phyloP scores from a whole-genome alignment of 1,140 invertebrate species.

The Eufriesea mexicana region DNA sequence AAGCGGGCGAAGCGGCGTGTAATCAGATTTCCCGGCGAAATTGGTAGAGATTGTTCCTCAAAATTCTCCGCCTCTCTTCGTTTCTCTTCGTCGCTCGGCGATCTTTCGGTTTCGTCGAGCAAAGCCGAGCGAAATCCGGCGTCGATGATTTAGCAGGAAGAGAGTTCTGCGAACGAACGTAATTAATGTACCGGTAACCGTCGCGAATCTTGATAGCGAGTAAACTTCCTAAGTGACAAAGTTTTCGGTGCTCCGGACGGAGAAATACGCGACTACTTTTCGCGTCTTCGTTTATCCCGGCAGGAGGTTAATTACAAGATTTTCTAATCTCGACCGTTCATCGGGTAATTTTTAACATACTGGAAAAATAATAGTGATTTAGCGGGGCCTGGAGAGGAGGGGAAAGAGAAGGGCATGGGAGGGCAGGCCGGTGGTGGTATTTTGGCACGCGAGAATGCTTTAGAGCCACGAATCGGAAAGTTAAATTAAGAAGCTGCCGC shows the following conservation, averaged over 20 bases:
- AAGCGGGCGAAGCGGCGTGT: slow-evolving; percentile 74
- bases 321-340: slow-evolving; percentile 59
- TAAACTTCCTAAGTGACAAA: slow-evolving; percentile 66
- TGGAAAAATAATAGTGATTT: slow-evolving; percentile 54
- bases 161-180: slow-evolving; percentile 40
- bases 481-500: slow-evolving; percentile 41
- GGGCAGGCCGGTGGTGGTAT: slow-evolving; percentile 28
- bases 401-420: neutral
- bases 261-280: slow-evolving; percentile 63
- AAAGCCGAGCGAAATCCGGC: neutral
- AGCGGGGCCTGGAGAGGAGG: neutral
- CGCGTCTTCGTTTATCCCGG: slow-evolving; percentile 38
- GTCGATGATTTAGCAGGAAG: neutral
- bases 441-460: slow-evolving; percentile 48
- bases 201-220: slow-evolving; percentile 61
- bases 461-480: neutral
- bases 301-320: slow-evolving; percentile 60
- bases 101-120: neutral
- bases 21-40: slow-evolving; percentile 78
- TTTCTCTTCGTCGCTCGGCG: too few species aligned
- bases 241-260: slow-evolving; percentile 51
- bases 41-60: slow-evolving; percentile 77
- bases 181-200: slow-evolving; percentile 57
- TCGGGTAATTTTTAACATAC: slow-evolving; percentile 29
- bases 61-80: slow-evolving; percentile 20